Percentiles rank a stretch among this genome's conserved stretches.
Evolutionary conservation across 1,140 invertebrate species (phyloP).

Genomic region (Acromyrmex charruanus): DNA sequence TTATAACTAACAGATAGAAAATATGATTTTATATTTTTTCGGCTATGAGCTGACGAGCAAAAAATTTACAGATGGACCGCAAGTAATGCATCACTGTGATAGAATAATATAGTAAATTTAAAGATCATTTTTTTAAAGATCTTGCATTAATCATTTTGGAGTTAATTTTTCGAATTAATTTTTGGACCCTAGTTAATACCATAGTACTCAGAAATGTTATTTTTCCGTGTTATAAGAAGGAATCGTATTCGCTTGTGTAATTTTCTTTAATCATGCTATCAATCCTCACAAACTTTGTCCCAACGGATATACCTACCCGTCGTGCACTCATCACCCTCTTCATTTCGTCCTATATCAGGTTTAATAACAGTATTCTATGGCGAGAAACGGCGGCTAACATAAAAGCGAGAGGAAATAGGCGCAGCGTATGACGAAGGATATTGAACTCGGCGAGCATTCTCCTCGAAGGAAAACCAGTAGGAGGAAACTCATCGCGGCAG

Average conservation of each 20-base stretch:
- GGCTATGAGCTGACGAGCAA: no score
- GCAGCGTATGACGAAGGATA: slow-evolving; percentile 35
- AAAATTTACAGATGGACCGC: no score
- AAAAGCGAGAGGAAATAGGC: slow-evolving; percentile 2
- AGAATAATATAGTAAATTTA: not conserved
- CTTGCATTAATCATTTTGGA: not conserved
- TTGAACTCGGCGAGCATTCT: slow-evolving; percentile 41
- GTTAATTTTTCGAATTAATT: not conserved
- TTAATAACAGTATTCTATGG: slow-evolving; percentile 7
- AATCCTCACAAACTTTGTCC: not conserved
- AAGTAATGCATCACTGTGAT: no score
- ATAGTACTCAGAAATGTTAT: not conserved
- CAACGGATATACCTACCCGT: not conserved
- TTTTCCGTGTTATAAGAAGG: not conserved
- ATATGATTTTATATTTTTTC: no score
- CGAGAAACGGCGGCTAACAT: slow-evolving; percentile 3
- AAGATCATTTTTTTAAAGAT: not conserved
- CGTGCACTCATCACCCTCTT: slow-evolving; percentile 6
- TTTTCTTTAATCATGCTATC: not conserved
- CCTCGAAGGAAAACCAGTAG: slow-evolving; percentile 51
- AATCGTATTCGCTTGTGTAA: no score
- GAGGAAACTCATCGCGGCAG: slow-evolving; percentile 52
- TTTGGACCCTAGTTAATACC: not conserved
- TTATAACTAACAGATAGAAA: not conserved
- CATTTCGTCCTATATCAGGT: slow-evolving; percentile 11